Base-by-base conservation (phyloP, 2,888 invertebrate species). In the Cheilosia grossa region DNA sequence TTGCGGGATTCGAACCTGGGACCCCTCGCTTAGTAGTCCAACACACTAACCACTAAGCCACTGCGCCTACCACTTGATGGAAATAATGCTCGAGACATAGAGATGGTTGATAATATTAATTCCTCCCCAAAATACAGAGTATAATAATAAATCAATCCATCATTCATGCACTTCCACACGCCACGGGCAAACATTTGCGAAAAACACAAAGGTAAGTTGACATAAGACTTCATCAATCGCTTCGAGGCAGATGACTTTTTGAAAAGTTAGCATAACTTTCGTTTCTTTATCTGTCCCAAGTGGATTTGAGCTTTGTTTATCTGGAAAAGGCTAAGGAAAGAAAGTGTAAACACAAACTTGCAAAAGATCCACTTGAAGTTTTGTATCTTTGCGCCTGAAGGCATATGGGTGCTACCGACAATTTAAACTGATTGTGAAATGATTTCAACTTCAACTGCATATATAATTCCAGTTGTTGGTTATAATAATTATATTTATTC, bases 261-360 rank as follows among this genome's bases (percentile, higher is more conserved):
- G 10, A 40, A 54, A 40, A 19, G 24, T 61, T 61, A 51, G 59
- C 53, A 73, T 73, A 37, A 63, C 73, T 73, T 73, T 73, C 73
- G 33, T 61, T 73, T 73, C 30, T 72, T 59, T 33, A 61, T 72
- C 51, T 72, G 59, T 42, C 59, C 59, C 17, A 21, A 21, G 37
- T 42, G 15, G 33, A n/a, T 47, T 47, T 47, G 17, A 4, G n/a
- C 7, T 47, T 47, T 53, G 49, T 40, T 24, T 1, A 7, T 21
- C 37, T n/a, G 58, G 24, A 37, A 47, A 37, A 24, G 9, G 15
- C 4, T n/a, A 42, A 42, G 2, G 33, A 44, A 56, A 69, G 69
- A 33, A 44, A 58, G 56, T 47, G 56, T 27, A n/a, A 44, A 30
- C 13, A 10, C 44, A 24, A 59, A 59, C 7, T 19, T 13, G 37